These are phyloP conservation scores for Atractosteus spatula DNA, from an alignment of 2,113 vertebrate genomes.

Conservation along the genomic window DNA sequence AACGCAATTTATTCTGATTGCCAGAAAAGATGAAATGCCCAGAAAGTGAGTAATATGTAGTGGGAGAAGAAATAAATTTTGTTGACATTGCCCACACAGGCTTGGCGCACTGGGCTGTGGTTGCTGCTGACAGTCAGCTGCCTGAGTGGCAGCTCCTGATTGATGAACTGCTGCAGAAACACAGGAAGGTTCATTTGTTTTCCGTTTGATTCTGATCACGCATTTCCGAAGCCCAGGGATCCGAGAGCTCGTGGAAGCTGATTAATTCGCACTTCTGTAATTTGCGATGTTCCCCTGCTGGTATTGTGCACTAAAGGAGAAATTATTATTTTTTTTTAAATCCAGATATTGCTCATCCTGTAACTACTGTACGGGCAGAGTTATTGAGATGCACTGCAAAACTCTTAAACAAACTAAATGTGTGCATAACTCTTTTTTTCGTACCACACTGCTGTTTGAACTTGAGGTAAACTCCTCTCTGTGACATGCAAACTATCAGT, in stretches of 20 bases:
- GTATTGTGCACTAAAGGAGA: background rate
- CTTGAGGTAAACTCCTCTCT: background rate
- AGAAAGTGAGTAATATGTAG: constrained; percentile 17
- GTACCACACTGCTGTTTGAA: no score
- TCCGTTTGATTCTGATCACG: constrained; percentile 38
- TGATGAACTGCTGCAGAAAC: constrained; percentile 26
- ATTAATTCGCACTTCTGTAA: constrained; percentile 11
- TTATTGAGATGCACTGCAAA: background rate
- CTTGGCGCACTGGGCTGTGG: background rate
- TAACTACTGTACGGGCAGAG: background rate
- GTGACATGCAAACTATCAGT: background rate
- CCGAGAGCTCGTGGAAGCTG: background rate
- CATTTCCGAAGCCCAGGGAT: constrained; percentile 16
- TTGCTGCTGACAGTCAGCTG: constrained; percentile 7
- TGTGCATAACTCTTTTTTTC: background rate
- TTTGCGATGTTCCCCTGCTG: background rate
- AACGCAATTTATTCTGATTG: constrained; percentile 41
- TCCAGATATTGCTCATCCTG: background rate
- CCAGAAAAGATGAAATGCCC: constrained; percentile 32
- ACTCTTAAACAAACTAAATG: no score
- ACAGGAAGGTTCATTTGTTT: constrained; percentile 46
- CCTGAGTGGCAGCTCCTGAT: constrained; percentile 18
- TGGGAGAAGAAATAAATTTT: constrained; percentile 27
- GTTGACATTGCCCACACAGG: constrained; percentile 25
- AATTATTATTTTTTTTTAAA: background rate